A percentile compares a stretch with the other conserved stretches of the same genome.
Conservation (phyloP, 2,888 invertebrate genomes). For the Mimachlamys varia region DNA sequence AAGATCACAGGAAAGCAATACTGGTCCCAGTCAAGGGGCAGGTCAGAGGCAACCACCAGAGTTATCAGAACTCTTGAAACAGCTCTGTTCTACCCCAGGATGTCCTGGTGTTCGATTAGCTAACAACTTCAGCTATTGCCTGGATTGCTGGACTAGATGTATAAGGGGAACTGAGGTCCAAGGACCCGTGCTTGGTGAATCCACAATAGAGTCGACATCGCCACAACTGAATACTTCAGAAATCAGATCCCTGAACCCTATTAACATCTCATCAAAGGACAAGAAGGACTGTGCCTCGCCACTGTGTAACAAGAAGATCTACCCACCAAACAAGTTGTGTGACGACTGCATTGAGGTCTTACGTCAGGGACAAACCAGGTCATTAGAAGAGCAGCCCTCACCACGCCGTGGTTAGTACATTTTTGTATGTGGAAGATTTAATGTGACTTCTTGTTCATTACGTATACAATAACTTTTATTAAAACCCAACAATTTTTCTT, state of each 20-base stretch:
- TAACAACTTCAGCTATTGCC: conserved; percentile 49
- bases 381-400: background rate
- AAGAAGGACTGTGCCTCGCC: conserved; percentile 65
- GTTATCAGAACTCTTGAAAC: conserved; percentile 46
- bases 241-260: conserved; percentile 35
- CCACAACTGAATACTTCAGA: background rate
- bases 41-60: conserved; percentile 48
- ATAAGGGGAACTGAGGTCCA: background rate
- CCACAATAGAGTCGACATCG: background rate
- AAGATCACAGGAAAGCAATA: background rate
- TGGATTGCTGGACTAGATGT: conserved; percentile 41
- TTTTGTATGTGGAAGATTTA: background rate
- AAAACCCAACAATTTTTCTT: too few relatives aligned
- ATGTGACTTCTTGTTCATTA: too few relatives aligned
- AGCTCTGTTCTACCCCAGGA: conserved; percentile 62
- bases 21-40: conserved; percentile 35
- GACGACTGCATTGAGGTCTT: conserved; percentile 62
- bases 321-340: conserved; percentile 67
- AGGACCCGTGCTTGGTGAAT: background rate
- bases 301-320: conserved; percentile 60
- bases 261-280: conserved; percentile 61
- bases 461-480: too few relatives aligned
- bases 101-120: conserved; percentile 54
- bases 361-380: conserved; percentile 36
- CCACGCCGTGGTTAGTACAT: conserved; percentile 15